A percentile compares a stretch with the other conserved stretches of the same genome.
phyloP scores from a whole-genome alignment of 2,888 invertebrate species.

The Dromius quadrimaculatus region DNA sequence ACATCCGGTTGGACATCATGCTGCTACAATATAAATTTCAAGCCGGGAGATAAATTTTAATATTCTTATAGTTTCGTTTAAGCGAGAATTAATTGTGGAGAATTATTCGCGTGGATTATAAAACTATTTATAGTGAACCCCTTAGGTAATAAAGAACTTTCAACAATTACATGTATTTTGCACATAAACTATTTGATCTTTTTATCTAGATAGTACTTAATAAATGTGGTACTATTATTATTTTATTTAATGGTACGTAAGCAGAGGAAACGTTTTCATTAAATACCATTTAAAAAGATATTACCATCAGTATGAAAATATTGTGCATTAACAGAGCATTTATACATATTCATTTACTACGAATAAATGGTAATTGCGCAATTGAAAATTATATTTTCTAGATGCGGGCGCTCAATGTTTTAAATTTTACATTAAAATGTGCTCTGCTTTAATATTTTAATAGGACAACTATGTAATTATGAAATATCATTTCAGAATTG shows the following conservation, averaged over 20 bases:
- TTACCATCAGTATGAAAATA: slow-evolving; percentile 14
- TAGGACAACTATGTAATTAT: too few relatives aligned
- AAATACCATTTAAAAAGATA: slow-evolving; percentile 30
- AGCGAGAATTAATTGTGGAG: slow-evolving; percentile 25
- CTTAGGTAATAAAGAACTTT: slow-evolving; percentile 1
- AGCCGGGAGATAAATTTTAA: slow-evolving; percentile 11
- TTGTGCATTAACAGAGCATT: not conserved
- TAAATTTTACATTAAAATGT: too few relatives aligned
- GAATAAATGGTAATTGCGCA: not conserved
- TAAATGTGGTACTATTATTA: slow-evolving; percentile 6
- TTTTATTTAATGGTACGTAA: slow-evolving; percentile 11
- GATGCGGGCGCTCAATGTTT: too few relatives aligned
- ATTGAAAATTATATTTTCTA: slow-evolving; percentile 8
- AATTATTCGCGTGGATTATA: slow-evolving; percentile 14
- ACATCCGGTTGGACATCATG: not conserved
- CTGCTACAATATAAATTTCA: slow-evolving; percentile 27
- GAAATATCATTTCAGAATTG: too few relatives aligned
- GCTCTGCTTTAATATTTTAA: too few relatives aligned
- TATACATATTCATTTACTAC: not conserved
- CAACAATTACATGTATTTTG: slow-evolving; percentile 33
- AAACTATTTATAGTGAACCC: slow-evolving; percentile 24
- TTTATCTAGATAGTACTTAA: slow-evolving; percentile 18
- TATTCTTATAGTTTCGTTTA: slow-evolving; percentile 17
- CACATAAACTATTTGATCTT: slow-evolving; percentile 26
- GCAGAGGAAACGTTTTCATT: slow-evolving; percentile 21